Base-by-base conservation (phyloP, 2,113 vertebrate species). In the Pantherophis guttatus region DNA sequence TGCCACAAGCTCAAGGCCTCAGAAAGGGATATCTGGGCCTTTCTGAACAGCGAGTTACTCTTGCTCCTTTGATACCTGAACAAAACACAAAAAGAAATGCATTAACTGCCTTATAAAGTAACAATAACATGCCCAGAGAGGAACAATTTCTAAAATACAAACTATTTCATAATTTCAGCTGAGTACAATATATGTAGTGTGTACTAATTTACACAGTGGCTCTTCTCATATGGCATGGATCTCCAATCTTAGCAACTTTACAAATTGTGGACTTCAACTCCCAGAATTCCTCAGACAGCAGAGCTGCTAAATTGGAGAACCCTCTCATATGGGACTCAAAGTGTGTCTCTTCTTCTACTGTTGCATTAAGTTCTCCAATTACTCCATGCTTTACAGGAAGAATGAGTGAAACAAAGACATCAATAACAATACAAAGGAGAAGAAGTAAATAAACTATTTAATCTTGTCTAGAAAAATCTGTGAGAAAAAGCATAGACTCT, bases 41-140 rank as follows among this genome's bases (percentile, higher is more conserved):
- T 98, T 93, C 95, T 97, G 93, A 95, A 98, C 91, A 98, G 92
- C 0, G 98, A 99, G 53, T 23, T 52, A 70, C 97, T 96, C 88
- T 97, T 98, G 94, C 96, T 98, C 97, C 97, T 98, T 96, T 97
- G 98, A 96, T 99, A 97, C 96, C 99, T 99, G 96, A 58, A 87
- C 94, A 54, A 70, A 97, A 92, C 94, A 65, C 57, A 91, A 94
- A 87, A 96, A 95, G 33, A 94, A 90, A 3, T 24, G 13, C 12
- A n/a, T 96, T 94, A 96, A 93, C 90, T 89, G n/a, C 48, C 8
- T 50, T 5, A 33, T 2, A 92, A 33, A 2, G 33, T 0, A 3
- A 26, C 0, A 0, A 39, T 55, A 94, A 17, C 33, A 52, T 39
- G 17, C 3, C 15, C 17, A 55, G 12, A 50, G 5, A 65, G 48